Percentiles rank a stretch among this genome's conserved stretches.
Evolutionary conservation across 2,113 vertebrate species (phyloP).

Genomic region (Orcinus orca): DNA sequence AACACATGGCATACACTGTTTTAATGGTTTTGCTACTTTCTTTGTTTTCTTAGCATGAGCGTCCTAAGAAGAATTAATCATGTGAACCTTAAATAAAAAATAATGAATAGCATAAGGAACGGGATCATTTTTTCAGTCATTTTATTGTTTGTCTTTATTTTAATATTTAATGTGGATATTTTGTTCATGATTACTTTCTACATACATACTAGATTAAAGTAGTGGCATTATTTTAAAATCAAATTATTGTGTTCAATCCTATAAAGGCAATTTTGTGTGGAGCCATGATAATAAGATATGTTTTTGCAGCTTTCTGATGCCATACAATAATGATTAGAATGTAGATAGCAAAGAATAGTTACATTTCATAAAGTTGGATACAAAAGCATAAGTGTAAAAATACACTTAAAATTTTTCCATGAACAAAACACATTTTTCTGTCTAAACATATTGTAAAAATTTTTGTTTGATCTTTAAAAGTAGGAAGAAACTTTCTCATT

Average conservation of each 20-base stretch:
- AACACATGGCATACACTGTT: neutral
- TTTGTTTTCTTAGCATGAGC: neutral
- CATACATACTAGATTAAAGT: neutral
- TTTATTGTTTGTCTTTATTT: conserved; percentile 41
- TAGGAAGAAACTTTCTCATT: conserved; percentile 12
- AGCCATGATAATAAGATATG: neutral
- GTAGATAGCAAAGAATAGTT: conserved; percentile 32
- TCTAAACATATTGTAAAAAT: neutral
- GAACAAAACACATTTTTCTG: conserved; percentile 47
- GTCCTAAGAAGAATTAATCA: neutral
- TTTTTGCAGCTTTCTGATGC: neutral
- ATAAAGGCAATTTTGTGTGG: conserved; percentile 17
- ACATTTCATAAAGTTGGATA: conserved; percentile 8
- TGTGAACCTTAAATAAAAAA: neutral
- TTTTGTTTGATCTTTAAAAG: conserved; percentile 36
- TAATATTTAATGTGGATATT: conserved; percentile 1
- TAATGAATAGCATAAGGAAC: neutral
- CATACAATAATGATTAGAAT: neutral
- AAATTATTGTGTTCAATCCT: neutral
- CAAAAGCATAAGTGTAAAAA: conserved; percentile 13
- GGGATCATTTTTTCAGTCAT: neutral
- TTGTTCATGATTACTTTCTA: neutral
- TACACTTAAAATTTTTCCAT: neutral
- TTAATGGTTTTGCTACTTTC: neutral
- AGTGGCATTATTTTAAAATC: conserved; percentile 13